Percentiles rank a stretch among this genome's conserved stretches.
These are phyloP conservation scores for Echinarachnius parma DNA, from an alignment of 53 echinoderm and acorn worm genomes.

Conservation along the genomic window DNA sequence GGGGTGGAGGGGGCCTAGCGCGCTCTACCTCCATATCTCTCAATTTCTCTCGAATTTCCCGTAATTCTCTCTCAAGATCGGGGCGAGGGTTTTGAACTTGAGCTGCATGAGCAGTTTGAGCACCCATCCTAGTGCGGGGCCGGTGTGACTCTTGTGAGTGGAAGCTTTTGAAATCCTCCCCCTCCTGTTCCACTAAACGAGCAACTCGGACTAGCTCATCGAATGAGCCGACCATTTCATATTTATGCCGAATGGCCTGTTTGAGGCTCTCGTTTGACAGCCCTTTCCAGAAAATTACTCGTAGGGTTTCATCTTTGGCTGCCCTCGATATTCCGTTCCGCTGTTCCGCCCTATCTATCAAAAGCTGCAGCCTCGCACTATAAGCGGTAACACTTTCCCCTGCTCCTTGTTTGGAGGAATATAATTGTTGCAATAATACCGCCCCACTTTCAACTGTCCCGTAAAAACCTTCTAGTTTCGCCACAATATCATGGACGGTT, in stretches of 20 bases:
- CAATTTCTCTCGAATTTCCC: not conserved
- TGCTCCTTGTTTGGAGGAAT: constrained; percentile 38
- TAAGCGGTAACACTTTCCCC: too few species aligned
- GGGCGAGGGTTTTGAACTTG: not conserved
- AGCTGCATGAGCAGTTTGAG: not conserved
- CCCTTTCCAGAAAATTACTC: constrained; percentile 48
- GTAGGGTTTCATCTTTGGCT: constrained; percentile 38
- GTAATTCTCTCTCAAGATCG: not conserved
- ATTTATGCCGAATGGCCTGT: constrained; percentile 39
- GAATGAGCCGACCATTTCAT: constrained; percentile 14
- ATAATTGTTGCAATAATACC: constrained; percentile 39
- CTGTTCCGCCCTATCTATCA: constrained; percentile 19
- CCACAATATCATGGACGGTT: not conserved
- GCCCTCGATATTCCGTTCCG: constrained; percentile 19
- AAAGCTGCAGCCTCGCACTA: constrained; percentile 29
- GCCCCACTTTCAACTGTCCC: constrained; percentile 45
- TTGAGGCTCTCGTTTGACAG: constrained; percentile 23
- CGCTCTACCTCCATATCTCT: too few species aligned
- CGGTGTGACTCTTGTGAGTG: too few species aligned
- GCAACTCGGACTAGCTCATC: constrained; percentile 34
- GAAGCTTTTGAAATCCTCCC: constrained; percentile 12
- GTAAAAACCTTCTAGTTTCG: constrained; percentile 47
- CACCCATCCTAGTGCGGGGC: too few species aligned
- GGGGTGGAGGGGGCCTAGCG: too few species aligned
- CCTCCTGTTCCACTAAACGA: constrained; percentile 38